A percentile compares a stretch with the other conserved stretches of the same genome.
These are phyloP conservation scores for Chascanopsetta lugubris DNA, from an alignment of 2,113 vertebrate species.

Conservation along the genomic window DNA sequence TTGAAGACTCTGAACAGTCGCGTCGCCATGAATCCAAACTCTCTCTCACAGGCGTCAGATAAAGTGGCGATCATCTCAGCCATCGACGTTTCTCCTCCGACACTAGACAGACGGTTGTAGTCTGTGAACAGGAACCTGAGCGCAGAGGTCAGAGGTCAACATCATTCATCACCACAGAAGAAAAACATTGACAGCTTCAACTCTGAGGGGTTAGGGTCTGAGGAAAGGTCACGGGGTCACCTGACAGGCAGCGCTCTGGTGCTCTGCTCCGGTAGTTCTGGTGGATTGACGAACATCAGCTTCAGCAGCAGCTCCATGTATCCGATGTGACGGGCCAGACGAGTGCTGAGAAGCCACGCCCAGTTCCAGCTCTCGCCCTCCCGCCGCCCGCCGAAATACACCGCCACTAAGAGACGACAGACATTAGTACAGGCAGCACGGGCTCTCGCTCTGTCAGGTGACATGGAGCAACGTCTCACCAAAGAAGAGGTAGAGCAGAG, in stretches of 20 bases:
- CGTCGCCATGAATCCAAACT: constrained; percentile 95
- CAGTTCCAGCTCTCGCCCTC: constrained; percentile 97
- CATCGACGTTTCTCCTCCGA: constrained; percentile 95
- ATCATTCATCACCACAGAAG: background rate
- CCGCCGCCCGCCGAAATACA: constrained; percentile 94
- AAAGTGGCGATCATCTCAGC: constrained; percentile 98
- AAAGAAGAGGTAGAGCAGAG: constrained; percentile 93
- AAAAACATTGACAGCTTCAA: no score
- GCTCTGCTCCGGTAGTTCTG: constrained; percentile 95
- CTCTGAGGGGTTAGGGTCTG: no score
- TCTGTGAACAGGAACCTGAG: constrained; percentile 93
- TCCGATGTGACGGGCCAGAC: constrained; percentile 91
- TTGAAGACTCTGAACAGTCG: constrained; percentile 97
- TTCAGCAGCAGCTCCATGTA: constrained; percentile 94
- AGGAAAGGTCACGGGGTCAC: constrained; percentile 16
- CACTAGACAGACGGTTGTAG: constrained; percentile 93
- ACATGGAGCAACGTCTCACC: constrained; percentile 78
- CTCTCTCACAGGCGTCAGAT: constrained; percentile 94
- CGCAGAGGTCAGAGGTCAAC: constrained; percentile 1
- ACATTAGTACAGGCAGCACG: background rate
- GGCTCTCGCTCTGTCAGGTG: background rate
- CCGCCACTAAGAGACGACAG: constrained; percentile 82
- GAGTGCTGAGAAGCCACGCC: constrained; percentile 93
- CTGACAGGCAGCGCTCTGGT: constrained; percentile 92
- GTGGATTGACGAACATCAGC: constrained; percentile 97